A percentile compares a stretch with the other conserved stretches of the same genome.
Evolutionary conservation across 2,888 invertebrate species (phyloP).

Genomic region (Orthonevra nobilis): DNA sequence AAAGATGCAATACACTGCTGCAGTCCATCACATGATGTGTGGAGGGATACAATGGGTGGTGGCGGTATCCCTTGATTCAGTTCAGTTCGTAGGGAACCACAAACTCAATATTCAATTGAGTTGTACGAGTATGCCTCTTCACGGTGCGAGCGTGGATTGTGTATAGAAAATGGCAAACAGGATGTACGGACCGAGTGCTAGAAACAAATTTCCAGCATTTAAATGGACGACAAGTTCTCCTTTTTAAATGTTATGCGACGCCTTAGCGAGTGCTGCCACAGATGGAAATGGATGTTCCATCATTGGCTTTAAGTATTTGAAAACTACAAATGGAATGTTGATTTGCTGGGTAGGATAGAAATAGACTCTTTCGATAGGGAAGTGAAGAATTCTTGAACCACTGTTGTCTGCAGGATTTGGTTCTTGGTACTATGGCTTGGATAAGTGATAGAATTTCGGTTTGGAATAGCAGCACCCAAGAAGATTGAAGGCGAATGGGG

Average conservation of each 20-base stretch:
- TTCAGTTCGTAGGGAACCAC: slow-evolving; percentile 32
- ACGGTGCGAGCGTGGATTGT: slow-evolving; percentile 24
- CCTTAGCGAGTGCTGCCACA: background rate
- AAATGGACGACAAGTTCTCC: too few species aligned
- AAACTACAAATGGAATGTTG: slow-evolving; percentile 35
- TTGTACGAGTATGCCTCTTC: slow-evolving; percentile 16
- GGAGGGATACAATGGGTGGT: slow-evolving; percentile 11
- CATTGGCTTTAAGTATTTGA: slow-evolving; percentile 8
- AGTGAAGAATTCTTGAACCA: too few species aligned
- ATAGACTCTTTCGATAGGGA: too few species aligned
- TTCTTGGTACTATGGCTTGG: too few species aligned
- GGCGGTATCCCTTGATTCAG: background rate
- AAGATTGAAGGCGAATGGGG: too few species aligned
- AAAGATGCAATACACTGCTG: slow-evolving; percentile 2
- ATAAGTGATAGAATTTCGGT: too few species aligned
- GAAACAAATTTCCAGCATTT: slow-evolving; percentile 28
- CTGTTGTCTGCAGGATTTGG: too few species aligned
- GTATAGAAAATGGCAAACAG: slow-evolving; percentile 28
- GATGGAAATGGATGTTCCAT: slow-evolving; percentile 9
- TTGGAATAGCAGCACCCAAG: too few species aligned
- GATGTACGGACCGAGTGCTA: background rate
- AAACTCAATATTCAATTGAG: slow-evolving; percentile 65
- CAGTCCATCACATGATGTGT: slow-evolving; percentile 29
- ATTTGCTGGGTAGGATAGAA: too few species aligned
- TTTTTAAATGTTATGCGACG: too few species aligned